Conservation (phyloP, 1,140 invertebrate genomes). For the Trichogramma pretiosum region DNA sequence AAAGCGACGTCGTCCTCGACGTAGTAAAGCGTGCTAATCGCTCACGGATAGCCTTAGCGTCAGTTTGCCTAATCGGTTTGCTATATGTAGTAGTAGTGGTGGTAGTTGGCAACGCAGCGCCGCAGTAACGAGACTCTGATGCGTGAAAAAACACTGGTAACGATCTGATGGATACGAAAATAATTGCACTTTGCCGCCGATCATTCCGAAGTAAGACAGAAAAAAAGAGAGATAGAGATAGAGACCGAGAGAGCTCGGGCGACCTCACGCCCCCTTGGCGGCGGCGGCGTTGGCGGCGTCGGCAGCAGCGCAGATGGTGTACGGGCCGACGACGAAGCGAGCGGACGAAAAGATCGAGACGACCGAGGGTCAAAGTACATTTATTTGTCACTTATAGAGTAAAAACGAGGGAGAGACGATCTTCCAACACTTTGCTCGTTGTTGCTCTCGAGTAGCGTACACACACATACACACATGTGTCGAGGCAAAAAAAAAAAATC, state of each 20-base stretch:
- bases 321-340: not conserved
- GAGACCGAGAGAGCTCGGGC: not conserved
- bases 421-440: too few species aligned
- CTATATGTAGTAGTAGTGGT: too few species aligned
- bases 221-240: too few species aligned
- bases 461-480: too few species aligned
- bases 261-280: not conserved
- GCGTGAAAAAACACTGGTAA: not conserved
- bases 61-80: too few species aligned
- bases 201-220: too few species aligned
- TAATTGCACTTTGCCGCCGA: conserved; percentile 35
- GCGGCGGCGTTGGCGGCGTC: not conserved
- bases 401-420: conserved; percentile 11
- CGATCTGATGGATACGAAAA: conserved; percentile 35
- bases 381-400: conserved; percentile 1
- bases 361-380: conserved; percentile 8
- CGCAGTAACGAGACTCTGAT: not conserved
- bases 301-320: conserved; percentile 3
- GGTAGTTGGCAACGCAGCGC: not conserved
- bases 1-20: too few species aligned
- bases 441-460: too few species aligned
- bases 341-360: not conserved
- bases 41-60: conserved; percentile 22
- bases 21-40: too few species aligned
- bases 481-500: too few species aligned